Conservation (phyloP, 2,888 invertebrate genomes). For the Nectonema munidae region DNA sequence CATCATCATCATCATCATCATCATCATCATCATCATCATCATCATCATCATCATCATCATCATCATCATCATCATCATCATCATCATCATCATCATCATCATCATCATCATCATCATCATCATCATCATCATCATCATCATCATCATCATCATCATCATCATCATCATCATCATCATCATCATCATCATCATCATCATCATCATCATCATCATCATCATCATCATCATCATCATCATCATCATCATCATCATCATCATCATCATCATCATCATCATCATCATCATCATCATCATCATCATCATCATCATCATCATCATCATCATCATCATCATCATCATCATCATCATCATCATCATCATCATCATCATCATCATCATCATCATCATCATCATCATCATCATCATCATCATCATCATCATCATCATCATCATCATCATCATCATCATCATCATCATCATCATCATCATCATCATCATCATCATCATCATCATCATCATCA, state of each 20-base stretch:
- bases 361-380: conserved; percentile 12
- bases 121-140: conserved; percentile 11
- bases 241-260: conserved; percentile 12
- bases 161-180: conserved; percentile 8
- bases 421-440: conserved; percentile 11
- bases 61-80: conserved; percentile 10
- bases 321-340: conserved; percentile 1
- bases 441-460: conserved; percentile 10
- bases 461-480: neutral
- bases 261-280: neutral
- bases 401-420: neutral
- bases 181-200: conserved; percentile 11
- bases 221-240: conserved; percentile 2
- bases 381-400: conserved; percentile 7
- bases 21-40: neutral
- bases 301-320: conserved; percentile 12
- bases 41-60: conserved; percentile 11
- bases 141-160: neutral
- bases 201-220: neutral
- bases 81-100: neutral
- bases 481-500: conserved; percentile 10
- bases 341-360: neutral
- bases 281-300: neutral
- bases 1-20: conserved; percentile 9
- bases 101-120: conserved; percentile 9